Base-by-base conservation (phyloP, 2,888 invertebrate species). In the Ochropleura plecta region DNA sequence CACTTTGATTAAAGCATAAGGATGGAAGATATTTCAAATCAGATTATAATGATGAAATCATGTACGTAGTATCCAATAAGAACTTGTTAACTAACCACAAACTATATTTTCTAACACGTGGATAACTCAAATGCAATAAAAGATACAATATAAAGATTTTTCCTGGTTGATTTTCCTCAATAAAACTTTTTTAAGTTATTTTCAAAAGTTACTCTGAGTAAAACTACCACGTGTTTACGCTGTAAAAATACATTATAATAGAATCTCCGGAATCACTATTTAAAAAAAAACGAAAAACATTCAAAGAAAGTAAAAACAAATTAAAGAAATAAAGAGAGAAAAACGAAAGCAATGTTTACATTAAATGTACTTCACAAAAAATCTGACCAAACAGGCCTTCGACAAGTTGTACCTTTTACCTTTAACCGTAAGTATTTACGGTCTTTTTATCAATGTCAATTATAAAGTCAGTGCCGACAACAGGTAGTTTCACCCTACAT, bases 401-500 rank as follows among this genome's bases (percentile, higher is more conserved):
- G 20, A 59, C 70, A 30, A 57, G 62, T 70, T 73, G 70, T 84
- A 88, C 88, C 88, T 88, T 88, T 90, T 89, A 87, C 89, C 90
- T 91, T 90, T 90, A 84, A 71, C 83, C 71, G 66, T 82, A 83
- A 70, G 73, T 82, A 84, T 86, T 86, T 82, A 79, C 73, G 57
- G 79, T 85, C 83, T 91, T 91, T 88, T 91, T 90, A 89, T 91
- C 92, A 92, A 92, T 93, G 92, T 91, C 92, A 90, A 89, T 91
- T 89, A 91, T 90, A 88, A 93, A 93, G 92, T 92, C 93, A 91
- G 84, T 89, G 92, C 81, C 91, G 82, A 66, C 82, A 86, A 88
- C 90, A 84, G 89, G 90, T 91, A 86, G 85, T 62, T 79, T 86
- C 84, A 88, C 90, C 88, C 84, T 81, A 73, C 76, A 72, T 78